Conservation (phyloP, 2,888 invertebrate species). For the Clostera curtula region DNA sequence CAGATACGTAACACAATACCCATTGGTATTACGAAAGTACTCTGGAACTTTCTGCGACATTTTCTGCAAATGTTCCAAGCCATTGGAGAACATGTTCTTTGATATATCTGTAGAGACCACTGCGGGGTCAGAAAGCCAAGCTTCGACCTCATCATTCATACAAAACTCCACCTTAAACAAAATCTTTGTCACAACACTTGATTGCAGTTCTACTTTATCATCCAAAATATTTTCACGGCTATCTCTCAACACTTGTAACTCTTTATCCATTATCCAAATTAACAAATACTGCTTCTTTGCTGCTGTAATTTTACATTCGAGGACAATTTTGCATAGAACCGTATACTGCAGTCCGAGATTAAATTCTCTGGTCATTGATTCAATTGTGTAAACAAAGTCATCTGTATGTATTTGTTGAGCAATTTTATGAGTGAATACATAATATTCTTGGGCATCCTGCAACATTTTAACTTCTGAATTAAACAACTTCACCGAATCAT, state of each 20-base stretch:
- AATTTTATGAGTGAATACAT: constrained; percentile 40
- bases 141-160: constrained; percentile 56
- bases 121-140: constrained; percentile 71
- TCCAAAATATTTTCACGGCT: constrained; percentile 31
- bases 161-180: constrained; percentile 68
- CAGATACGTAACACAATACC: constrained; percentile 76
- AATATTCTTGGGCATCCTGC: constrained; percentile 29
- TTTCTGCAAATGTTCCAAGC: constrained; percentile 69
- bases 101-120: constrained; percentile 72
- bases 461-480: constrained; percentile 71
- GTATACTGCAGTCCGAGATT: constrained; percentile 63
- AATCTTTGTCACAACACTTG: constrained; percentile 71
- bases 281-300: constrained; percentile 67
- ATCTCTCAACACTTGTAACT: constrained; percentile 65
- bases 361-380: constrained; percentile 63
- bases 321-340: constrained; percentile 70
- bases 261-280: constrained; percentile 78
- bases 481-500: constrained; percentile 68
- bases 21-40: constrained; percentile 69
- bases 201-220: constrained; percentile 49
- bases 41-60: constrained; percentile 74
- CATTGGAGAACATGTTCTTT: constrained; percentile 72
- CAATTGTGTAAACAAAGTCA: constrained; percentile 73
- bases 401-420: constrained; percentile 39
- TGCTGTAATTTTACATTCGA: constrained; percentile 61